Evolutionary conservation across 2,888 invertebrate species (phyloP), one percentile per base, ranked within the genome.

Genomic region (Athalia circularis): DNA sequence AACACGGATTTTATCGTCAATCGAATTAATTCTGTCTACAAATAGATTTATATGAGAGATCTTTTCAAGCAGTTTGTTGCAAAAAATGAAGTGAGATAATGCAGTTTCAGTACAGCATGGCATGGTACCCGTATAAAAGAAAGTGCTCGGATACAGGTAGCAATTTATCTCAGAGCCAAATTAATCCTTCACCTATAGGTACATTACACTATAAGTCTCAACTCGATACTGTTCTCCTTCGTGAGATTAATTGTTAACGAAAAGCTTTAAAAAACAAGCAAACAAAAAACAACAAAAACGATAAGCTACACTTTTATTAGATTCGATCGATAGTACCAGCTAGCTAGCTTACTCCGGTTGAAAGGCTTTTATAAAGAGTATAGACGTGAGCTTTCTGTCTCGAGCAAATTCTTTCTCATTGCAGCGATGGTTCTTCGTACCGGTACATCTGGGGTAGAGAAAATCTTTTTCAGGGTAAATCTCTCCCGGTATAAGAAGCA

Each of bases 81-180:
- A 29, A 29, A 29, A 29, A 29, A 29, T 29, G 29, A 29, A 29
- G 29, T 29, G 29, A 29, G 29, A 29, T 29, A 29, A 29, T 29
- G 29, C 29, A 29, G 29, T 29, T 29, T 29, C 29, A 2, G 2
- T 29, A 2, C 29, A 29, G 29, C 29, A 29, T 29, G 29, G 29
- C 29, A 29, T 29, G 29, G 29, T 29, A 29, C 29, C 0, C 59
- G 15, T 47, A n/a, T n/a, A 72, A 57, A n/a, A 59, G 47, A 57
- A 52, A 4, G 7, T 50, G 47, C 45, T 45, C 72, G 47, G 72
- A 59, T 72, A 59, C 72, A 72, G 8, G 57, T 13, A 72, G 59
- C 47, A 72, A 72, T 72, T 72, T 72, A 59, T 72, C 72, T 72
- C 57, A 13, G 15, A 72, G 72, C 72, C 72, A 72, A 72, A 72